Evolutionary conservation across 2,113 vertebrate genomes (phyloP).

Genomic region (Aegypius monachus): DNA sequence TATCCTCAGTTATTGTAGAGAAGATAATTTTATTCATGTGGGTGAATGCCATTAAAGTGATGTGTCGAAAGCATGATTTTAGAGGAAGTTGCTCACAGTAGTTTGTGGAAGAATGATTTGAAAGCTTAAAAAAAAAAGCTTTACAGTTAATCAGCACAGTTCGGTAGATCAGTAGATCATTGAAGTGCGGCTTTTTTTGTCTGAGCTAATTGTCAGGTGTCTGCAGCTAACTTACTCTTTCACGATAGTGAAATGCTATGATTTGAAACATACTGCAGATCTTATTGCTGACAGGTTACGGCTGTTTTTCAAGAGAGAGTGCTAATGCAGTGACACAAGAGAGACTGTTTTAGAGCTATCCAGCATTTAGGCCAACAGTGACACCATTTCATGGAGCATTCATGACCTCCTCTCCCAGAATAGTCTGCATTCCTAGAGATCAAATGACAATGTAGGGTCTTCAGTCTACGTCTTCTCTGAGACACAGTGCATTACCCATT

Average conservation of each 20-base stretch:
- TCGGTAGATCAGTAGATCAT: slow-evolving; percentile 49
- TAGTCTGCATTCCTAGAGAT: background rate
- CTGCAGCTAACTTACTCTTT: background rate
- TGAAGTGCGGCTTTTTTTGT: slow-evolving; percentile 53
- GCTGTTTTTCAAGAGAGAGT: background rate
- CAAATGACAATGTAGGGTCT: background rate
- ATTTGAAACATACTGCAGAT: background rate
- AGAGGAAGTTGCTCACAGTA: background rate
- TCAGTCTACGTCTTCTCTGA: background rate
- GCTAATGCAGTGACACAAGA: background rate
- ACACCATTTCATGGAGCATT: background rate
- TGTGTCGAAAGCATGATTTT: slow-evolving; percentile 35
- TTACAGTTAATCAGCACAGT: slow-evolving; percentile 45
- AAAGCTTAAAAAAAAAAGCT: background rate
- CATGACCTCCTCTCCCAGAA: background rate
- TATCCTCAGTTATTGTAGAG: background rate
- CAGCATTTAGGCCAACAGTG: background rate
- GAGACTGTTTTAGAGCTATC: background rate
- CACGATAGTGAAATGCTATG: background rate
- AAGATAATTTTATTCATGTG: background rate
- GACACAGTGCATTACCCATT: background rate
- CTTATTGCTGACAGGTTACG: background rate
- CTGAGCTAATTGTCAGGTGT: slow-evolving; percentile 60
- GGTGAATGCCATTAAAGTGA: slow-evolving; percentile 23
- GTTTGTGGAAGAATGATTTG: slow-evolving; percentile 15